phyloP scores from a whole-genome alignment of 2,797 vertebrate genomes.

The Taeniopygia guttata region DNA sequence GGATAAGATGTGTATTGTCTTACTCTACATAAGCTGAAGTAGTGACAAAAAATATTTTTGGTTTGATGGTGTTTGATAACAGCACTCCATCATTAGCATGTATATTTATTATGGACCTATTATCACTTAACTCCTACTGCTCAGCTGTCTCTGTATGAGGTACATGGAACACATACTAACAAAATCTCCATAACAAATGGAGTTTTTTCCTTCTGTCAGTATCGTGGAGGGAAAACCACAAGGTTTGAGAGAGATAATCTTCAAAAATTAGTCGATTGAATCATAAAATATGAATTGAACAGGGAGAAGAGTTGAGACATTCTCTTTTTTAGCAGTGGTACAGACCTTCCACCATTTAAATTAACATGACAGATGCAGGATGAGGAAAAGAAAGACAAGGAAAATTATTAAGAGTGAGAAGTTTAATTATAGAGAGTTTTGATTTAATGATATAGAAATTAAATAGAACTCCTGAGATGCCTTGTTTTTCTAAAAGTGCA shows the following conservation, averaged over 20 bases:
- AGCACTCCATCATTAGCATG: neutral
- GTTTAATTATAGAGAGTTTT: neutral
- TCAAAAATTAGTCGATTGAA: neutral
- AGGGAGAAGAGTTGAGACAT: neutral
- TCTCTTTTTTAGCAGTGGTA: neutral
- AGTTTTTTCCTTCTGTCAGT: neutral
- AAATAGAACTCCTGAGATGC: neutral
- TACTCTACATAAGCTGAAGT: neutral
- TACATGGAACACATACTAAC: neutral
- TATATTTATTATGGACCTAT: neutral
- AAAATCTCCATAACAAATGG: neutral
- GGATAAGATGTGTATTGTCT: neutral
- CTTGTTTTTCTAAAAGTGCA: conserved; percentile 9
- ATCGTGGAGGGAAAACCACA: neutral
- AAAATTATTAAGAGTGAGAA: neutral
- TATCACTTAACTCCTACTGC: neutral
- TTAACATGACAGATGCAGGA: neutral
- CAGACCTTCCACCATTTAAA: neutral
- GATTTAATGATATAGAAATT: neutral
- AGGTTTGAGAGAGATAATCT: neutral
- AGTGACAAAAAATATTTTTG: neutral
- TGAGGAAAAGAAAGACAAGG: neutral
- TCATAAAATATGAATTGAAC: neutral
- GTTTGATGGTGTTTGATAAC: neutral
- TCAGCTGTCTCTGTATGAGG: conserved; percentile 2